phyloP scores from a whole-genome alignment of 2,113 vertebrate species.

The Osmerus mordax region DNA sequence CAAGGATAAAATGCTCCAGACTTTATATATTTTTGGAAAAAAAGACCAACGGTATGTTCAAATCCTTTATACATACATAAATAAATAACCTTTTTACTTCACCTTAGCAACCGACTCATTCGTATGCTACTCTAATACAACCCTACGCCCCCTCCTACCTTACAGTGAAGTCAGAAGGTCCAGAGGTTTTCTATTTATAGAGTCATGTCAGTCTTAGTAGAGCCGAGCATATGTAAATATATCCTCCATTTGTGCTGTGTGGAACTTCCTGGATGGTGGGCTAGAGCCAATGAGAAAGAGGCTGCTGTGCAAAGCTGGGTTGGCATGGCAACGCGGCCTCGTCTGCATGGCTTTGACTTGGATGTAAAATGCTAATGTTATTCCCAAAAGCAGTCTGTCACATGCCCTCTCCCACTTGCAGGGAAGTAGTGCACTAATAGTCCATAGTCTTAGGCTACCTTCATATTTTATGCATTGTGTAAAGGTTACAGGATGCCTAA shows the following conservation, averaged over 20 bases:
- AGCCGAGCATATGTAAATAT: conserved; percentile 68
- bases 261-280: conserved; percentile 53
- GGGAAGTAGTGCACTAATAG: conserved; percentile 16
- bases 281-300: conserved; percentile 61
- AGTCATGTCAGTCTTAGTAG: conserved; percentile 46
- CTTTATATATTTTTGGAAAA: too few species aligned
- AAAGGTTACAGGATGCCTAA: conserved; percentile 8
- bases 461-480: neutral
- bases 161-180: conserved; percentile 45
- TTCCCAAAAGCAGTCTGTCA: conserved; percentile 71
- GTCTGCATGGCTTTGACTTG: conserved; percentile 66
- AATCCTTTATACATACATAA: too few species aligned
- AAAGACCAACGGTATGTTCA: too few species aligned
- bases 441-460: conserved; percentile 9
- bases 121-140: neutral
- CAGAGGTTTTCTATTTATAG: conserved; percentile 63
- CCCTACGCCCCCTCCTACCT: neutral
- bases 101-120: neutral
- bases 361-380: conserved; percentile 76
- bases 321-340: conserved; percentile 77
- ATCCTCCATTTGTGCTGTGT: conserved; percentile 49
- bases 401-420: conserved; percentile 55
- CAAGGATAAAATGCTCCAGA: too few species aligned
- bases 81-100: too few species aligned
- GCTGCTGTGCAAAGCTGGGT: conserved; percentile 53